Conservation (phyloP, 2,113 vertebrate species). For the Malurus cyaneus region DNA sequence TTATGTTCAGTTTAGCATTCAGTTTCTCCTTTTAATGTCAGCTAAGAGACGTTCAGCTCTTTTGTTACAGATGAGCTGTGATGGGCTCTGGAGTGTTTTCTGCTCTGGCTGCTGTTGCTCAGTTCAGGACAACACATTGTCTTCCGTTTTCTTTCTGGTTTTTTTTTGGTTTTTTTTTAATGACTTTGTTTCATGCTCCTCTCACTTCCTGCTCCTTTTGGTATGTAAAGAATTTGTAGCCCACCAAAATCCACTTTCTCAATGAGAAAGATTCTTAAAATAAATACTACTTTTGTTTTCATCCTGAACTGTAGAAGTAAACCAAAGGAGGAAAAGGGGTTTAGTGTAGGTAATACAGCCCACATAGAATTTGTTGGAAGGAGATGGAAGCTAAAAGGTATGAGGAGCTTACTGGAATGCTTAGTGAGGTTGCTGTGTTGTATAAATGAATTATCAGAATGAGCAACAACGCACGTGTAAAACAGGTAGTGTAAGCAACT, state of each 20-base stretch:
- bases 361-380: neutral
- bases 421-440: neutral
- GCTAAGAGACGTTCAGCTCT: neutral
- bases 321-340: neutral
- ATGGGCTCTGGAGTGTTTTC: neutral
- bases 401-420: neutral
- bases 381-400: neutral
- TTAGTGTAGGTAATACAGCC: neutral
- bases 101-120: neutral
- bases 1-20: neutral
- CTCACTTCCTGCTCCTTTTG: neutral
- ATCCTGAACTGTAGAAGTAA: neutral
- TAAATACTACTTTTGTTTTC: neutral
- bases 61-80: neutral
- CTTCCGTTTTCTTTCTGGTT: neutral
- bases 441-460: neutral
- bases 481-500: neutral
- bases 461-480: neutral
- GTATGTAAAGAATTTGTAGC: neutral
- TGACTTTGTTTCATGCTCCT: neutral
- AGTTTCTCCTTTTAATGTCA: neutral
- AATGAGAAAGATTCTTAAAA: neutral
- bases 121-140: neutral
- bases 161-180: neutral
- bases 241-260: neutral